A percentile compares a stretch with the other conserved stretches of the same genome.
Conservation (phyloP, 2,888 invertebrate species). For the Drosophila putrida region DNA sequence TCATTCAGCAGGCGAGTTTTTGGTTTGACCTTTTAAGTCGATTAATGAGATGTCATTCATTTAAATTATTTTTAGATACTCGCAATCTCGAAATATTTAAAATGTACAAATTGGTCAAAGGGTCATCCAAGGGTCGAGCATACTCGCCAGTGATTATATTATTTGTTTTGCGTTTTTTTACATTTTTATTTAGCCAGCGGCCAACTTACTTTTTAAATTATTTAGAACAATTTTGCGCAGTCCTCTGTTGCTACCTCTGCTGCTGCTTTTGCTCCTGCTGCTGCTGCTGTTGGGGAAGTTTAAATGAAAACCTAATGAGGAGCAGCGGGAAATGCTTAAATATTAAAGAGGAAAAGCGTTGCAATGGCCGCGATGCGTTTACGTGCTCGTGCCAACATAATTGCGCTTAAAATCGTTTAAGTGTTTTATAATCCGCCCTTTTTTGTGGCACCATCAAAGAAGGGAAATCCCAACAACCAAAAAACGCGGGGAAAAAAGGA, state of each 20-base stretch:
- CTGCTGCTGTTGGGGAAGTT: conserved; percentile 35
- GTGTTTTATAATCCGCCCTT: conserved; percentile 77
- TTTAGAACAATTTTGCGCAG: conserved; percentile 52
- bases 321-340: conserved; percentile 46
- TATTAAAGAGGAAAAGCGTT: conserved; percentile 57
- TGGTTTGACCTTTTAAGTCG: no score
- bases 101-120: no score
- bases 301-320: conserved; percentile 73
- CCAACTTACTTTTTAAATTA: conserved; percentile 54
- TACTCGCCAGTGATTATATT: conserved; percentile 11
- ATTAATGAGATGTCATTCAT: no score
- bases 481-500: conserved; percentile 16
- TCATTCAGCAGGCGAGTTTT: no score
- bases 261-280: not conserved
- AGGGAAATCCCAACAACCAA: conserved; percentile 30
- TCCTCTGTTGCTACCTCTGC: not conserved
- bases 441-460: conserved; percentile 69
- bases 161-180: conserved; percentile 22
- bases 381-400: conserved; percentile 75
- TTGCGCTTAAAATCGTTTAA: conserved; percentile 80
- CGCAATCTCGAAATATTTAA: no score
- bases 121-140: conserved; percentile 6
- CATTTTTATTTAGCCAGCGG: conserved; percentile 31
- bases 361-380: conserved; percentile 56
- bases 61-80: no score